Evolutionary conservation across 2,113 vertebrate genomes (phyloP), one percentile per base, ranked within the genome.

Genomic region (Notothenia rossii): DNA sequence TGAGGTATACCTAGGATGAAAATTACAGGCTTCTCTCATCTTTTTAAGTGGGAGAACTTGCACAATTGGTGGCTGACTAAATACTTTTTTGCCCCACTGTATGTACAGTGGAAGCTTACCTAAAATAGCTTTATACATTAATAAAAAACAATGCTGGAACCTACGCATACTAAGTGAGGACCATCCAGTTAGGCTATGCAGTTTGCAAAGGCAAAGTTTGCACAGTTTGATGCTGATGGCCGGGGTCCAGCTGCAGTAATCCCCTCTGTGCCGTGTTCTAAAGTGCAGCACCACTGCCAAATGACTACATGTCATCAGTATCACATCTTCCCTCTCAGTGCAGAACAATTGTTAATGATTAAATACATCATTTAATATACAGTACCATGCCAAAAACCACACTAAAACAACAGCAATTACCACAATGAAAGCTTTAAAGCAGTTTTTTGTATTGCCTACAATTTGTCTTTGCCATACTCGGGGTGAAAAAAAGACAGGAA

Each of bases 231-330:
- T 54, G 72, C 45, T 67, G n/a, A n/a, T n/a, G n/a, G n/a, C n/a
- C n/a, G n/a, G 49, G 22, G 14, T 13, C 67, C 62, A 43, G 68
- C 49, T 69, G 58, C 66, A 69, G 66, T 36, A 20, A 62, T 71
- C 22, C 45, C 67, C 72, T 69, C 67, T 76, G 20, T 79, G 59
- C 54, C 58, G 43, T 5, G 6, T 48, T 45, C 40, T 9, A 43
- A 18, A 40, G 20, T 61, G 25, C 58, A 48, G 5, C 64, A 59
- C 36, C 53, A 17, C 54, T 69, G 25, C 29, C 59, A 77, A 15
- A 65, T 20, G n/a, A 54, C 63, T 20, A 46, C 18, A 53, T 66
- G 15, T 53, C 53, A n/a, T 48, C 20, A 48, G 2, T 29, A 14
- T 62, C 15, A 4, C 25, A 11, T 40, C 29, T 29, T 29, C 25